Evolutionary conservation across 2,888 invertebrate species (phyloP).

Genomic region (Argyresthia albistria): DNA sequence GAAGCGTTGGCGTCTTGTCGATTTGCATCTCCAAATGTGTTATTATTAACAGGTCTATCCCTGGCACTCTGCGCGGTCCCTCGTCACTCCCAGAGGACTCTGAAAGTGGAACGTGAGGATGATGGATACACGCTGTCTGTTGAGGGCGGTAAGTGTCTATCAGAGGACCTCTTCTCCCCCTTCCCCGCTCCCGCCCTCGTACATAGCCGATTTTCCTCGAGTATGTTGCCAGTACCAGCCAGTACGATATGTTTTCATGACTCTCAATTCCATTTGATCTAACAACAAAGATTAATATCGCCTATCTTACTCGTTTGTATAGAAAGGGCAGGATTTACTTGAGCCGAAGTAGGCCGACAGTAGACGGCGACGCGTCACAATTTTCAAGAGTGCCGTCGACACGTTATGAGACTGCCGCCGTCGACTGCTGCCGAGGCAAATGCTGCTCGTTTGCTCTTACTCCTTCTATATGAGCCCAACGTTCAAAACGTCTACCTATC

Average conservation of each 20-base stretch:
- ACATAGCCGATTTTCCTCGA: too few relatives aligned
- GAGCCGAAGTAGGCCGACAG: neutral
- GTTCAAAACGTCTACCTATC: neutral
- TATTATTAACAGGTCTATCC: constrained; percentile 29
- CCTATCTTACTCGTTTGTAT: neutral
- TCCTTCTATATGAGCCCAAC: neutral
- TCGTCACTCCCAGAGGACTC: constrained; percentile 20
- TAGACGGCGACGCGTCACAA: too few relatives aligned
- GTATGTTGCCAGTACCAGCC: too few relatives aligned
- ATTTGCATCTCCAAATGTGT: too few relatives aligned
- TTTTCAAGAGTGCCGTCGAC: too few relatives aligned
- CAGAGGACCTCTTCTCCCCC: too few relatives aligned
- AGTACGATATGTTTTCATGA: too few relatives aligned
- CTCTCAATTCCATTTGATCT: too few relatives aligned
- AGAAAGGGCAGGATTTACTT: neutral
- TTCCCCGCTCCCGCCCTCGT: too few relatives aligned
- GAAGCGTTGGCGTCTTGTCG: too few relatives aligned
- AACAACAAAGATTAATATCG: neutral
- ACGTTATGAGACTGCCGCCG: too few relatives aligned
- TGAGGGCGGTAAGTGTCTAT: constrained; percentile 25
- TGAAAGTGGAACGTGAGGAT: constrained; percentile 29
- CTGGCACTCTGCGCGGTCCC: constrained; percentile 40
- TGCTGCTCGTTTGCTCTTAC: neutral
- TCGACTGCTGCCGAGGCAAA: too few relatives aligned
- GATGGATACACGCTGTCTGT: constrained; percentile 28